Base-by-base conservation (phyloP, 2,797 vertebrate genomes). In the Urophycis tenuis region DNA sequence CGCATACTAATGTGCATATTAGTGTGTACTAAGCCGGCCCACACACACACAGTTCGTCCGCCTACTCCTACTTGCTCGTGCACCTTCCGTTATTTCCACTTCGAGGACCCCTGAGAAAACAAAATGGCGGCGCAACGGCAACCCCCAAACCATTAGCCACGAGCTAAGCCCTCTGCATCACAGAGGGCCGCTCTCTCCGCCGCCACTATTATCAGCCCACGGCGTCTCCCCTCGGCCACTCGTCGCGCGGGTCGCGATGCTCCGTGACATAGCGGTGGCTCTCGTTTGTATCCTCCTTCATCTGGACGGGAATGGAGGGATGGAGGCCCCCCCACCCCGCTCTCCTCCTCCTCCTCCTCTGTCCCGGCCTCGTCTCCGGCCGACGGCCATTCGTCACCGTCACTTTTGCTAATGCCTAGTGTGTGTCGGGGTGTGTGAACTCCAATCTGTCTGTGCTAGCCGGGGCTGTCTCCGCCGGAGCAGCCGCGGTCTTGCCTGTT, bases 311-410 rank as follows among this genome's bases (percentile, higher is more conserved):
- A n/a, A n/a, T n/a, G n/a, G n/a, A n/a, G n/a, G n/a, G n/a, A n/a
- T n/a, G n/a, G n/a, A n/a, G n/a, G n/a, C n/a, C n/a, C n/a, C n/a
- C n/a, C n/a, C 71, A 64, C 64, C 29, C 72, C 75, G 69, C 73
- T 32, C 73, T 71, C 35, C 76, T 84, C 75, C 30, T 74, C 41
- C 78, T 45, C 77, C 60, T 69, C 75, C 76, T 4, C 74, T 81
- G 81, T 78, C 53, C 35, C 77, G 77, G 78, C 29, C 74, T 78
- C 33, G 75, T 8, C 36, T 45, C 39, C 71, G n/a, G 79, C 81
- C 81, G 81, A 81, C 73, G 86, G 83, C 75, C 83, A 86, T 89
- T 89, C 86, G 90, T 92, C 89, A 88, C 86, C 80, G 83, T 88
- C 86, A 89, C 80, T 88, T 88, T 84, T 89, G 82, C 84, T 89